These are phyloP conservation scores for Mormyrops boulengeri DNA, from an alignment of 2,797 vertebrate genomes.

Conservation along the genomic window DNA sequence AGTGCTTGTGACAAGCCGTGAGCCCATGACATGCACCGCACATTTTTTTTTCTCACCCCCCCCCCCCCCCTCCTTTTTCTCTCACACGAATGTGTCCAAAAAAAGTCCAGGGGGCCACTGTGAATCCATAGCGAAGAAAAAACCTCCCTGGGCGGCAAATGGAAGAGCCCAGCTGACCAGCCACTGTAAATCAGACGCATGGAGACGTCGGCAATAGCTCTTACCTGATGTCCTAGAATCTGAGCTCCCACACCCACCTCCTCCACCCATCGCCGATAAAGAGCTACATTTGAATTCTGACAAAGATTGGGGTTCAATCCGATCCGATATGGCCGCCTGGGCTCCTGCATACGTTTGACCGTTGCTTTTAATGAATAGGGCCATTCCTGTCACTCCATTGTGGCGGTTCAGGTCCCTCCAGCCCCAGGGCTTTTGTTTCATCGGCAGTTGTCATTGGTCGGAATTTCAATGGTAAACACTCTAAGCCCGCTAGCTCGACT, in stretches of 20 bases:
- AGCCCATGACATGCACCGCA: background rate
- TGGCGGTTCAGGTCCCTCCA: slow-evolving; percentile 6
- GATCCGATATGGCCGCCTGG: background rate
- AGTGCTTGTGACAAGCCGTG: background rate
- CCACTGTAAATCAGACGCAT: background rate
- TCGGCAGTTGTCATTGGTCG: slow-evolving; percentile 23
- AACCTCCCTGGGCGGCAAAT: background rate
- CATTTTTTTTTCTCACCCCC: background rate
- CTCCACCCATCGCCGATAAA: background rate
- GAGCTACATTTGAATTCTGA: background rate
- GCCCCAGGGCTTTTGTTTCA: slow-evolving; percentile 18
- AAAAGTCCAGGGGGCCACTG: background rate
- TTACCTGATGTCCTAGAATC: slow-evolving; percentile 2
- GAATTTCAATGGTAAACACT: slow-evolving; percentile 26
- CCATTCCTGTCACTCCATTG: slow-evolving; percentile 15
- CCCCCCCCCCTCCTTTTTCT: background rate
- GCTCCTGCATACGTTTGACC: slow-evolving; percentile 1
- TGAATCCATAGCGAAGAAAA: background rate
- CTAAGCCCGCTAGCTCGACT: slow-evolving; percentile 20
- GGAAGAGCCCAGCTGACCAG: background rate
- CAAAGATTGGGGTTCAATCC: slow-evolving; percentile 12
- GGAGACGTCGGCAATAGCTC: background rate
- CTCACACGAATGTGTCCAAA: background rate
- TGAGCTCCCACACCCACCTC: background rate
- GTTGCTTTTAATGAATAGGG: slow-evolving; percentile 21